A percentile compares a stretch with the other conserved stretches of the same genome.
Conservation (phyloP, 2,888 invertebrate genomes). For the Oxytorus armatus region DNA sequence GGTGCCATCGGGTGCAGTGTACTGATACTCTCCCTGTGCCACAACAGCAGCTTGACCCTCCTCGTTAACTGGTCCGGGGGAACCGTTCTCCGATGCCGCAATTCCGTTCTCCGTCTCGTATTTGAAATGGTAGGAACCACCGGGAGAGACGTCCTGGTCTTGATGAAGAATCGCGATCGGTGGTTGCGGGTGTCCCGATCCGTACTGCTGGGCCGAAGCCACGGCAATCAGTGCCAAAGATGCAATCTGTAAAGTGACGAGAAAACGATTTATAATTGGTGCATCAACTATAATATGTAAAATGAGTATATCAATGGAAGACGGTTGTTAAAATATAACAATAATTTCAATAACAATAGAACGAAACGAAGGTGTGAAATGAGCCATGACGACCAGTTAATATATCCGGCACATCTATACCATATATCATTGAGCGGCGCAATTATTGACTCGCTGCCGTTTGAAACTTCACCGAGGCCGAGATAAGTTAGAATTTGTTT, state of each 20-base stretch:
- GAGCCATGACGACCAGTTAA: no score
- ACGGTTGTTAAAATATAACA: no score
- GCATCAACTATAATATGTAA: no score
- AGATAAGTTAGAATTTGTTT: constrained; percentile 9
- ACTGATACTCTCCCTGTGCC: constrained; percentile 62
- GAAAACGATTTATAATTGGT: no score
- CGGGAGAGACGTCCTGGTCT: constrained; percentile 63
- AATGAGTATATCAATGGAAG: no score
- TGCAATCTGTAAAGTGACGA: constrained; percentile 55
- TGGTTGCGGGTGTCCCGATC: constrained; percentile 2
- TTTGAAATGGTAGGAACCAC: constrained; percentile 65
- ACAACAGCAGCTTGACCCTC: constrained; percentile 49
- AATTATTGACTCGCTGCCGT: no score
- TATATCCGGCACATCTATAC: no score
- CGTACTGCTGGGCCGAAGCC: constrained; percentile 60
- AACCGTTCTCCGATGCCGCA: constrained; percentile 55
- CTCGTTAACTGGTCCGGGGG: constrained; percentile 51
- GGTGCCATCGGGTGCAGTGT: constrained; percentile 63
- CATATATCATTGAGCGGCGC: no score
- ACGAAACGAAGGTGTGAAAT: not conserved
- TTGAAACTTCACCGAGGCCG: constrained; percentile 54
- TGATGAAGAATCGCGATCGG: constrained; percentile 68
- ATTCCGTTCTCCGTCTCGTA: constrained; percentile 70
- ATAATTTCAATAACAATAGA: not conserved
- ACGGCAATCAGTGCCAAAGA: constrained; percentile 64